Evolutionary conservation across 2,113 vertebrate species (phyloP).

Genomic region (Campylomormyrus numenius): DNA sequence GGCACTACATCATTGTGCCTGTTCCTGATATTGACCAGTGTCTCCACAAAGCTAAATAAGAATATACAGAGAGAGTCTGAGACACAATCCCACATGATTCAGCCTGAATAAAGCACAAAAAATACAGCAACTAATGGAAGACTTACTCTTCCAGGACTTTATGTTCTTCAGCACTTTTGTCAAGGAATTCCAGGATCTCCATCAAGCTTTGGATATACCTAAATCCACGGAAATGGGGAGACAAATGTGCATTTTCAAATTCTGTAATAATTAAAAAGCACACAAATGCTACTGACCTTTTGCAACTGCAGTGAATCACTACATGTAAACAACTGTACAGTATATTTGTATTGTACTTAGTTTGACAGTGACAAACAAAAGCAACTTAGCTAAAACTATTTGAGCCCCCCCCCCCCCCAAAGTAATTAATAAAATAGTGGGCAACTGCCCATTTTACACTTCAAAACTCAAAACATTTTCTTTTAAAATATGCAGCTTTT

Average conservation of each 20-base stretch:
- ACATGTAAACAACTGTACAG: not conserved
- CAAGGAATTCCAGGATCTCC: slow-evolving; percentile 85
- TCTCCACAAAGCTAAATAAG: slow-evolving; percentile 67
- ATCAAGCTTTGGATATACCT: slow-evolving; percentile 93
- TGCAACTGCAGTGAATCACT: not conserved
- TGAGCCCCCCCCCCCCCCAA: not conserved
- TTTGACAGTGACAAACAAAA: not conserved
- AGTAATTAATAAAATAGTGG: not conserved
- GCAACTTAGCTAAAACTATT: not conserved
- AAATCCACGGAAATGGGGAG: slow-evolving; percentile 13
- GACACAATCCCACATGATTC: not conserved
- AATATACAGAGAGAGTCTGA: not conserved
- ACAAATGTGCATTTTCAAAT: not conserved
- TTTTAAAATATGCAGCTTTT: not conserved
- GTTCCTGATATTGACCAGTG: slow-evolving; percentile 86
- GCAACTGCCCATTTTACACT: not conserved
- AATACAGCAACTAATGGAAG: not conserved
- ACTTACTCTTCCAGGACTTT: slow-evolving; percentile 77
- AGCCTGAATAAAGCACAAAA: not conserved
- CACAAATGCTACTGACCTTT: not conserved
- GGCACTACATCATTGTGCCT: slow-evolving; percentile 90
- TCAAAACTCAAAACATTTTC: not conserved
- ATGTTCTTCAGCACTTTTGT: slow-evolving; percentile 78
- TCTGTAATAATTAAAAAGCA: not conserved
- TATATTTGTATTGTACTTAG: not conserved